phyloP scores from a whole-genome alignment of 2,888 invertebrate species.

The Stenodema calcarata region DNA sequence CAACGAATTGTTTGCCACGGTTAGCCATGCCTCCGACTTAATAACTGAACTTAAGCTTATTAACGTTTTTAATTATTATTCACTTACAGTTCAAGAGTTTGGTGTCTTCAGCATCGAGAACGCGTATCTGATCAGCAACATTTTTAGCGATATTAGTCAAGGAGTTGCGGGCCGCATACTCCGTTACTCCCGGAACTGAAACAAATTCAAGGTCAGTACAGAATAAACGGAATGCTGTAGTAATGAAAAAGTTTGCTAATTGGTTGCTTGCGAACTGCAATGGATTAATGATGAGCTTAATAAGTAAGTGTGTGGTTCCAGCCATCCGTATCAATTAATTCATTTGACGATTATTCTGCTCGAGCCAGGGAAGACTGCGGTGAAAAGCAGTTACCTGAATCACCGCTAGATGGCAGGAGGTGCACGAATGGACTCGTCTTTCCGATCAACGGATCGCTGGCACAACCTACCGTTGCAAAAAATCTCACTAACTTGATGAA shows the following conservation, averaged over 20 bases:
- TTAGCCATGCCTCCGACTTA: no score
- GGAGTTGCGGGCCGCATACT: constrained; percentile 76
- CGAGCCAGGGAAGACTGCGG: neutral
- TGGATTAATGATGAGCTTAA: no score
- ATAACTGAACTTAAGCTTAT: no score
- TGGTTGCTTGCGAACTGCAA: no score
- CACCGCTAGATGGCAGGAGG: neutral
- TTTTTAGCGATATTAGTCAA: constrained; percentile 63
- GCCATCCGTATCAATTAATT: no score
- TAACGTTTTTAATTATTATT: no score
- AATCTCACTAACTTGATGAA: no score
- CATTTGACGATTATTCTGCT: no score
- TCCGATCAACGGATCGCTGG: neutral
- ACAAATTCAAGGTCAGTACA: constrained; percentile 52
- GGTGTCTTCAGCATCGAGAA: constrained; percentile 74
- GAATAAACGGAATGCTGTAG: neutral
- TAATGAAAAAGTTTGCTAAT: neutral
- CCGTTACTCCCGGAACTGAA: constrained; percentile 87
- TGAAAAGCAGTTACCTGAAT: neutral
- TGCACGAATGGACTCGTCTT: neutral
- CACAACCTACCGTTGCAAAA: no score
- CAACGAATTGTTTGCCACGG: no score
- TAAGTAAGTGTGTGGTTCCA: no score
- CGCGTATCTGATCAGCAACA: constrained; percentile 70
- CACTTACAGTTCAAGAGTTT: constrained; percentile 75